Conservation (phyloP, 2,888 invertebrate species). For the Drosophila atripex region DNA sequence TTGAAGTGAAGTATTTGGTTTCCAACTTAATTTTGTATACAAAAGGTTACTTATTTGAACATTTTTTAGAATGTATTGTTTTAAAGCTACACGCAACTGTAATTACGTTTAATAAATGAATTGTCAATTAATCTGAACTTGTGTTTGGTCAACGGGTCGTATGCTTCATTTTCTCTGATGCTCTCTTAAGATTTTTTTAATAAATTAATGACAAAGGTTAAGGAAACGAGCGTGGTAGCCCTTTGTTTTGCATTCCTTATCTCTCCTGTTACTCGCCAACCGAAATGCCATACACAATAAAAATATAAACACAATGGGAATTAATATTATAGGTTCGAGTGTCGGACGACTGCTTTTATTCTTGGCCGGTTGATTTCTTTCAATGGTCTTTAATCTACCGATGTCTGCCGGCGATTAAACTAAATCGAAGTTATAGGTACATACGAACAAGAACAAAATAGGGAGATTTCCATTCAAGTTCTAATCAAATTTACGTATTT, state of each 20-base stretch:
- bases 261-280: constrained; percentile 8
- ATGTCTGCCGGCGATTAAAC: constrained; percentile 64
- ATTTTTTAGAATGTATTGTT: neutral
- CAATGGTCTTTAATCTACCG: constrained; percentile 56
- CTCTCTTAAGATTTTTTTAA: neutral
- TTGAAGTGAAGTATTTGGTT: neutral
- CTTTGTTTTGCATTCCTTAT: constrained; percentile 17
- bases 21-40: neutral
- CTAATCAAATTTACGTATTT: neutral
- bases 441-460: neutral
- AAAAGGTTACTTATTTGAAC: neutral
- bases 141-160: constrained; percentile 10
- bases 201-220: constrained; percentile 4
- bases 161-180: constrained; percentile 11
- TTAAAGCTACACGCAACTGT: constrained; percentile 6
- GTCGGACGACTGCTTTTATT: constrained; percentile 23
- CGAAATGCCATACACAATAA: constrained; percentile 7
- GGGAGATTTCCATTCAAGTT: neutral
- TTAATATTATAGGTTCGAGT: constrained; percentile 1
- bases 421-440: constrained; percentile 20
- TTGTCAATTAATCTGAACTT: constrained; percentile 8
- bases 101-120: constrained; percentile 12
- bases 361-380: constrained; percentile 32
- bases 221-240: constrained; percentile 13
- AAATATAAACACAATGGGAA: constrained; percentile 31